These are phyloP conservation scores for Choreutis nemorana DNA, from an alignment of 2,888 invertebrate species.

Conservation along the genomic window DNA sequence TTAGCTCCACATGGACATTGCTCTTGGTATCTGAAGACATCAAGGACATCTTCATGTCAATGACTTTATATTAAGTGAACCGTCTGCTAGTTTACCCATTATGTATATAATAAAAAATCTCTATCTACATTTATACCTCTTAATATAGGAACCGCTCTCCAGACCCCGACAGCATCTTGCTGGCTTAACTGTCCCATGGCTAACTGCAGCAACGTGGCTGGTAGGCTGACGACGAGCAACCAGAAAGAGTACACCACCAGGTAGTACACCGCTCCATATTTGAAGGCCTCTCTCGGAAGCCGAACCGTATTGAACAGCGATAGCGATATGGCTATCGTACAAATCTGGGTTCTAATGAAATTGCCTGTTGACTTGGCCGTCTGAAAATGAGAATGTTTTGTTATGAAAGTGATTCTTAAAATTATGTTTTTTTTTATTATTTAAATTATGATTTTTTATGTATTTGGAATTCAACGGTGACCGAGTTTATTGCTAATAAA, in stretches of 20 bases:
- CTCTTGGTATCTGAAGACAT: too few species aligned
- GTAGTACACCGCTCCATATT: conserved; percentile 70
- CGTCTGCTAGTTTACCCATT: too few species aligned
- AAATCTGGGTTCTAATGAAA: conserved; percentile 50
- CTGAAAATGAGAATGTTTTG: conserved; percentile 32
- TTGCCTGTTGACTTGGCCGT: conserved; percentile 39
- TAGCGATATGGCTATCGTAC: conserved; percentile 67
- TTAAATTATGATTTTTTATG: too few species aligned
- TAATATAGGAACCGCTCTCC: conserved; percentile 72
- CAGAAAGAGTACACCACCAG: conserved; percentile 68
- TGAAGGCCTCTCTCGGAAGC: conserved; percentile 65
- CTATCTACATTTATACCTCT: conserved; percentile 47
- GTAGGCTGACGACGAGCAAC: conserved; percentile 65
- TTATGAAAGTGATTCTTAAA: too few species aligned
- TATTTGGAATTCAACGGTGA: too few species aligned
- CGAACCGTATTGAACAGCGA: conserved; percentile 69
- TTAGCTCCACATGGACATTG: too few species aligned
- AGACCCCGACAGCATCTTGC: conserved; percentile 71
- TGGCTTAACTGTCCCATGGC: conserved; percentile 72
- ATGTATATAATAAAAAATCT: conserved; percentile 1
- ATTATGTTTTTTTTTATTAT: too few species aligned
- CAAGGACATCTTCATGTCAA: too few species aligned
- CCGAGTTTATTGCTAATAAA: too few species aligned
- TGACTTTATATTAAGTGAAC: too few species aligned
- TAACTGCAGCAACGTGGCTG: conserved; percentile 68